These are phyloP conservation scores for Carassius auratus DNA, from an alignment of 2,113 vertebrate genomes.

Conservation along the genomic window DNA sequence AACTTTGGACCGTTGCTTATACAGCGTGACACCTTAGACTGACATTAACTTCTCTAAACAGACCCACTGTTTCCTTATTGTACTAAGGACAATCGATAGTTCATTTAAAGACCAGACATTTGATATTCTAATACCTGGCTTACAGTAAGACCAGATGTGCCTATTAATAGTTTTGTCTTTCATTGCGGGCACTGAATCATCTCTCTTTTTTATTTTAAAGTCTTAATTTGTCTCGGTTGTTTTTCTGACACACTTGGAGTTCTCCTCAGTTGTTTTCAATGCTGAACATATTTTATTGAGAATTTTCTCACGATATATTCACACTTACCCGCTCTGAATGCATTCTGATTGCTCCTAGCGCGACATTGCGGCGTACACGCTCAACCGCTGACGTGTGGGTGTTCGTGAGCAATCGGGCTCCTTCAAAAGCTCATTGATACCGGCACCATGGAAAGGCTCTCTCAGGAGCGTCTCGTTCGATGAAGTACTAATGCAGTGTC, in stretches of 20 bases:
- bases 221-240: neutral
- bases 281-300: neutral
- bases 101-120: neutral
- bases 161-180: conserved; percentile 14
- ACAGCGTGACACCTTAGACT: conserved; percentile 11
- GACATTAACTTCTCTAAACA: neutral
- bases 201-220: neutral
- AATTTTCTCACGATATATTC: neutral
- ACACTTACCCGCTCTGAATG: neutral
- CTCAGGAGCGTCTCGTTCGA: conserved; percentile 26
- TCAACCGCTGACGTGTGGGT: conserved; percentile 18
- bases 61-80: neutral
- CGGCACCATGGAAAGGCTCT: conserved; percentile 28
- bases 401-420: conserved; percentile 7
- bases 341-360: conserved; percentile 7
- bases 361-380: conserved; percentile 28
- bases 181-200: neutral
- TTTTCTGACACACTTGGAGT: neutral
- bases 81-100: neutral
- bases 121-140: neutral
- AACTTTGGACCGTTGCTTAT: neutral
- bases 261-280: neutral
- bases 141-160: neutral
- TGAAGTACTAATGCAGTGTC: conserved; percentile 40
- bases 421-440: conserved; percentile 38